Evolutionary conservation across 2,113 vertebrate species (phyloP).

Genomic region (Corythornis madagascariensis): DNA sequence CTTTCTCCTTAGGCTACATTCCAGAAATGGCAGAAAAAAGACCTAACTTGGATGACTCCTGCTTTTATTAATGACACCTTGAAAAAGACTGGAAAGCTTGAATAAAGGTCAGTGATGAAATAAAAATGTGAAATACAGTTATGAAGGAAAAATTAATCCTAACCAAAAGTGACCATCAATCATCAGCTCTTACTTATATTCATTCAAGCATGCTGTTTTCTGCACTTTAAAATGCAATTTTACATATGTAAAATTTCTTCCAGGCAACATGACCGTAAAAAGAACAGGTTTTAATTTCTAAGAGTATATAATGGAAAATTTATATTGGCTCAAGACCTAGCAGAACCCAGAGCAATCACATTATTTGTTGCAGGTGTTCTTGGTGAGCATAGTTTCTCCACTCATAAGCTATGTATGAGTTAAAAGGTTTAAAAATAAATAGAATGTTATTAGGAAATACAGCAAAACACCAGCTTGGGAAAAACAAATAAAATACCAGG

Average conservation of each 20-base stretch:
- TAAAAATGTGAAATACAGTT: conserved; percentile 20
- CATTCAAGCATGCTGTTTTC: not conserved
- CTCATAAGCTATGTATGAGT: not conserved
- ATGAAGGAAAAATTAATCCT: not conserved
- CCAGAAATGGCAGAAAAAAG: not conserved
- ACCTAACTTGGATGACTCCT: not conserved
- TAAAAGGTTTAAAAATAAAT: not conserved
- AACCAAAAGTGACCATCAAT: not conserved
- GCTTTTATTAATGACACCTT: conserved; percentile 11
- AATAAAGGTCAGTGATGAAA: conserved; percentile 30
- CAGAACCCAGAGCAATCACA: not conserved
- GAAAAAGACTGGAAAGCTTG: not conserved
- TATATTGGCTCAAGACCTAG: not conserved
- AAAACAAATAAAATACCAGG: not conserved
- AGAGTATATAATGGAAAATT: conserved; percentile 4
- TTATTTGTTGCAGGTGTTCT: conserved; percentile 9
- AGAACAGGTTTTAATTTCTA: conserved; percentile 1
- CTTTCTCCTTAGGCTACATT: not conserved
- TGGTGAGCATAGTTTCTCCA: not conserved
- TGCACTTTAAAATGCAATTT: not conserved
- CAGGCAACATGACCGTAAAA: not conserved
- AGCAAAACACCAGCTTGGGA: not conserved
- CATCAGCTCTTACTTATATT: not conserved
- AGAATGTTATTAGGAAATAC: not conserved
- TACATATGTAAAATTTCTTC: not conserved